Evolutionary conservation across 1,140 invertebrate genomes (phyloP), one percentile per base, ranked within the genome.

Genomic region (Babylonia areolata): DNA sequence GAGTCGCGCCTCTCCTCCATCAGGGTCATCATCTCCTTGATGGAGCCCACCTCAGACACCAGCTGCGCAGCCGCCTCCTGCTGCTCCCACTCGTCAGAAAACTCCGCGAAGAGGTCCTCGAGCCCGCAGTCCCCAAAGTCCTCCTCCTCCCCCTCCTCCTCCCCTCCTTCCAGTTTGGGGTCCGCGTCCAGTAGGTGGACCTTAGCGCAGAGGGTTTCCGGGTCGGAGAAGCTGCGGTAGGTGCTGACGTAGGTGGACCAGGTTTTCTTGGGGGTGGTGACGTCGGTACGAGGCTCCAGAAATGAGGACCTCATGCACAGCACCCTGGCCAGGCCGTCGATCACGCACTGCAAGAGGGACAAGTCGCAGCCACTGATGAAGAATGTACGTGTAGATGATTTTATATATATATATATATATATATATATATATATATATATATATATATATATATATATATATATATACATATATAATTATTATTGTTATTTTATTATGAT

Each of bases 271-370:
- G 86, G 86, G 31, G 88, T 87, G 28, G 81, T 85, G 20, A 58
- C 78, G 40, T 90, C 87, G 5, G 40, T 79, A 5, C 40, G 35
- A 20, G 64, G 71, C 33, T 90, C 89, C n/a, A 89, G 78, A 20
- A 91, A 51, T 37, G 88, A 87, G 35, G 88, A 82, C 2, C 89
- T 77, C 1, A 92, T 87, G 39, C 87, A 83, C 46, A 92, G 86
- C 6, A 89, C 17, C 33, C 88, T 82, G 33, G 90, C 91, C 23
- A 91, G 78, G 31, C 90, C 85, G 58, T 92, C 90, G 31, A 92
- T 91, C 79, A 92, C 88, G 82, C 90, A 88, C 91, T 92, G 77
- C 9, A 85, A 81, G 54, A 78, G 37, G 37, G 31, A 42, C n/a
- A n/a, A n/a, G n/a, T n/a, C n/a, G n/a, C n/a, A n/a, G n/a, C n/a